phyloP scores from a whole-genome alignment of 2,113 vertebrate species.

The Zonotrichia leucophrys region DNA sequence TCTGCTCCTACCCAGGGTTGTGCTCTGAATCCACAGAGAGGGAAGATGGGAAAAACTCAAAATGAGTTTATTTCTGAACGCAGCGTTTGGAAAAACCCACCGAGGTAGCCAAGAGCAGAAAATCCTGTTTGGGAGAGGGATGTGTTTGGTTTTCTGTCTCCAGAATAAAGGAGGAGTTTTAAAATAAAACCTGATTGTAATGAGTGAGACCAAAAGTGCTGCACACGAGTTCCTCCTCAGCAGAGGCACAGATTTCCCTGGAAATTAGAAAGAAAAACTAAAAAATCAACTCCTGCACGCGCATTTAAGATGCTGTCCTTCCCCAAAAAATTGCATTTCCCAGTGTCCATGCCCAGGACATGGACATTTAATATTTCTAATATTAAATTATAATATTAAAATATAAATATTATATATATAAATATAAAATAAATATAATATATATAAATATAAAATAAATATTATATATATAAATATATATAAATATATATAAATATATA shows the following conservation, averaged over 20 bases:
- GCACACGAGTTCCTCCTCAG: not conserved
- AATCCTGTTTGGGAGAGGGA: not conserved
- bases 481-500: too few relatives aligned
- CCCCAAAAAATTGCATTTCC: not conserved
- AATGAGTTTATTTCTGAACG: not conserved
- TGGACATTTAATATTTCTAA: too few relatives aligned
- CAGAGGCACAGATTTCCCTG: not conserved
- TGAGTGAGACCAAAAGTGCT: not conserved
- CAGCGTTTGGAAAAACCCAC: not conserved
- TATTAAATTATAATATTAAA: too few relatives aligned
- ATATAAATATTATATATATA: too few relatives aligned
- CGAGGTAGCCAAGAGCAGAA: not conserved
- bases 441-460: too few relatives aligned
- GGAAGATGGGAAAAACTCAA: not conserved
- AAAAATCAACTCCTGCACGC: rapidly evolving
- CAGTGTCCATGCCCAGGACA: not conserved
- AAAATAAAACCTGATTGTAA: not conserved
- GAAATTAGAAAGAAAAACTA: rapidly evolving
- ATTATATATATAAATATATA: too few relatives aligned
- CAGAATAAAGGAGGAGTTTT: not conserved
- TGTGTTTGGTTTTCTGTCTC: not conserved
- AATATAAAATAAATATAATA: too few relatives aligned
- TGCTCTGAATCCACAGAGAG: not conserved
- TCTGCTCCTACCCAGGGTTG: not conserved
- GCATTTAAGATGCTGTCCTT: not conserved